phyloP scores from a whole-genome alignment of 1,140 invertebrate species.

The Cyphomyrmex costatus region DNA sequence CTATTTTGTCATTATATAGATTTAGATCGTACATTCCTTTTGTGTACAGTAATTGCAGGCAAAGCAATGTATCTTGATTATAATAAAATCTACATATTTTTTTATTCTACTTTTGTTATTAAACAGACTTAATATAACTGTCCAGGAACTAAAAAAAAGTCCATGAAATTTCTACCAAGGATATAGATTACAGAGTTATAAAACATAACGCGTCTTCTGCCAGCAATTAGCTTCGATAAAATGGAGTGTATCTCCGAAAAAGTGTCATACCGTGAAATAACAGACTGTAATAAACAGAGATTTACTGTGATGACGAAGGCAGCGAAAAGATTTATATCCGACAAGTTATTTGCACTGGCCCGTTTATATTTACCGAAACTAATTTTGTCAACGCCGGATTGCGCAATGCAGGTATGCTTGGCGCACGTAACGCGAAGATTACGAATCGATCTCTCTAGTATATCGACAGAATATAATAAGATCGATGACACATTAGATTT shows the following conservation, averaged over 20 bases:
- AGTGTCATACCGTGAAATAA: not conserved
- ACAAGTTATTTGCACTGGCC: not conserved
- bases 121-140: too few relatives aligned
- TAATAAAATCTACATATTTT: too few relatives aligned
- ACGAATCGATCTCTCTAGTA: slow-evolving; percentile 2
- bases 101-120: too few relatives aligned
- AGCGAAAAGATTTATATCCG: not conserved
- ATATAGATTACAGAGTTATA: not conserved
- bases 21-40: too few relatives aligned
- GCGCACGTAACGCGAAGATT: not conserved
- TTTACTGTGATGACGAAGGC: not conserved
- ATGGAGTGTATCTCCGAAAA: not conserved
- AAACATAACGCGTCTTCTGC: not conserved
- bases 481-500: slow-evolving; percentile 10
- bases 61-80: too few relatives aligned
- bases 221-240: slow-evolving; percentile 12
- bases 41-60: too few relatives aligned
- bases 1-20: too few relatives aligned
- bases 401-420: not conserved
- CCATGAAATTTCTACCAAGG: too few relatives aligned
- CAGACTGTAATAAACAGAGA: not conserved
- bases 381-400: slow-evolving; percentile 18
- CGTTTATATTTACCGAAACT: not conserved
- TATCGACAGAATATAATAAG: not conserved
- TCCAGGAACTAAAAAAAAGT: too few relatives aligned